Base-by-base conservation (phyloP, 2,888 invertebrate species). In the Laspeyria flexula region DNA sequence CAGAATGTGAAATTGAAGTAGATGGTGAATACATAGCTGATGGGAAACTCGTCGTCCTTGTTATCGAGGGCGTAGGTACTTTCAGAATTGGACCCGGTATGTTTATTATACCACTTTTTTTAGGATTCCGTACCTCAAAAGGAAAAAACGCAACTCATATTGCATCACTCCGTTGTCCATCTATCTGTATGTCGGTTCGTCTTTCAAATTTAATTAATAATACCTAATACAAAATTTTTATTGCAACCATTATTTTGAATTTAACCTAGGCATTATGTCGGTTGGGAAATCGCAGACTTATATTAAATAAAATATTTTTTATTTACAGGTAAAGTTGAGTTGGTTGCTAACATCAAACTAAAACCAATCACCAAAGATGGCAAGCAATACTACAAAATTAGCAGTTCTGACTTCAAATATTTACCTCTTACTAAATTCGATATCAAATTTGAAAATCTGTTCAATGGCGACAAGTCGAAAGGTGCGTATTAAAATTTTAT, bases 341-440 rank as follows among this genome's bases (percentile, higher is more conserved):
- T 79, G 0, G 11, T 6, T 0, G 31, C 71, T 0, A 50, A 50
- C 1, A 3, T 58, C 0, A 55, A 48, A 12, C 9, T 74, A 15
- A 75, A 73, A 25, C 23, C 23, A 0, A 40, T 65, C 0, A 73
- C 68, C 10, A 58, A 66, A 10, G 59, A 65, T 11, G 81, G 75
- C 1, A 44, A 67, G 6, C 56, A 73, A 9, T 57, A 83, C 48
- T 81, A 75, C 65, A 77, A 80, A 42, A 18, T 83, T 0, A 40
- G 39, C 0, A 67, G 65, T 38, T 61, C 78, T 1, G 3, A 43
- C 0, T 48, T 79, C 1, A 29, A 46, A 0, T 49, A 70, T 42
- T 72, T 75, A 0, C 62, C 75, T 0, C 1, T 65, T 0, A 56
- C 71, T 0, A 69, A 65, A 41, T 61, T 79, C 2, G 3, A 42